phyloP scores from a whole-genome alignment of 1,140 invertebrate genomes.

The Drosophila kikkawai region DNA sequence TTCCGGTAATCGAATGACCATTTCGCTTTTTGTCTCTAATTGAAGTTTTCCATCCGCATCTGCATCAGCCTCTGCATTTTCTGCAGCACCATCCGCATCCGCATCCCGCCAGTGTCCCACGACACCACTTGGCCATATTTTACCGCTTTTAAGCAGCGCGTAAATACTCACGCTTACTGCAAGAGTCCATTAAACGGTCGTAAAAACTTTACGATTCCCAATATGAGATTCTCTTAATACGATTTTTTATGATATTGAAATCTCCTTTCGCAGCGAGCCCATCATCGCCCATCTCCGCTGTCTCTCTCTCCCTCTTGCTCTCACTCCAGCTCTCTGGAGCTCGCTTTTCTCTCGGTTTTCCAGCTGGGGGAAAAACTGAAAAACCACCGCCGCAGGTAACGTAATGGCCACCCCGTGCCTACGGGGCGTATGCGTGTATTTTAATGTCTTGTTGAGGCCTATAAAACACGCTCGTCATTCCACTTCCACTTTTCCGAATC shows the following conservation, averaged over 20 bases:
- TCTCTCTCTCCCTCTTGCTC: constrained; percentile 37
- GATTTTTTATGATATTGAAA: constrained; percentile 84
- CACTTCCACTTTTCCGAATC: constrained; percentile 11
- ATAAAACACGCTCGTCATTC: constrained; percentile 75
- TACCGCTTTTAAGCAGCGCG: constrained; percentile 82
- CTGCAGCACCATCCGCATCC: constrained; percentile 25
- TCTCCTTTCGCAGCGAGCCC: constrained; percentile 73
- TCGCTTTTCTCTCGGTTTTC: constrained; percentile 45
- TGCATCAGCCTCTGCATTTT: constrained; percentile 29
- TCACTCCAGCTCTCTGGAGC: constrained; percentile 34
- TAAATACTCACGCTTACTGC: constrained; percentile 84
- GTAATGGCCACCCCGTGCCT: constrained; percentile 33
- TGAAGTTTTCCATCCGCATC: constrained; percentile 39
- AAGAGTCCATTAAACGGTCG: constrained; percentile 84
- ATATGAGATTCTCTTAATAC: constrained; percentile 84
- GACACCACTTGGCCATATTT: constrained; percentile 79
- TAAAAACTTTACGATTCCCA: constrained; percentile 84
- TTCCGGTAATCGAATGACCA: constrained; percentile 10
- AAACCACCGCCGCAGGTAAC: constrained; percentile 69
- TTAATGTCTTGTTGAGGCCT: constrained; percentile 78
- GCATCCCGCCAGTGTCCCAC: constrained; percentile 42
- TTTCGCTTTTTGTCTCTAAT: constrained; percentile 34
- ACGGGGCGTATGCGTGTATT: constrained; percentile 63
- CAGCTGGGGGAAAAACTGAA: constrained; percentile 49
- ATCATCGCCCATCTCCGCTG: constrained; percentile 56